Evolutionary conservation across 2,888 invertebrate genomes (phyloP).

Genomic region (Apodemia hepburni): DNA sequence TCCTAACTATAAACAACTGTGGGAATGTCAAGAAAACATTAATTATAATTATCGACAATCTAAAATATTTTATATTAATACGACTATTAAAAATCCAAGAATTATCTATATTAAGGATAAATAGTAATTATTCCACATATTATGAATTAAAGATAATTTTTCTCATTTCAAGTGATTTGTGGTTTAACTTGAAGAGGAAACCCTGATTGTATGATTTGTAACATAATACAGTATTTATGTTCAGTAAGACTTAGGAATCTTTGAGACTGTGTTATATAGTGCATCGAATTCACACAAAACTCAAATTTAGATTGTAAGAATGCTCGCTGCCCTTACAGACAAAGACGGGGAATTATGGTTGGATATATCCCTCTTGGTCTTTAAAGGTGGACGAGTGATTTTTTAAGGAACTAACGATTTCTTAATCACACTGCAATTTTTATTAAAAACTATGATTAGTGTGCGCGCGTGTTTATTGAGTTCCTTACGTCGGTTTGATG

Average conservation of each 20-base stretch:
- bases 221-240: conserved; percentile 15
- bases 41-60: too few species aligned
- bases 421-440: conserved; percentile 62
- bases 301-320: conserved; percentile 14
- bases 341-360: conserved; percentile 34
- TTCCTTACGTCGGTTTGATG: conserved; percentile 32
- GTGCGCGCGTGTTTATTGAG: conserved; percentile 42
- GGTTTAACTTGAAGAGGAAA: not conserved
- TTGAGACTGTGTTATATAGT: conserved; percentile 15
- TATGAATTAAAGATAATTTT: not conserved
- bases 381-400: conserved; percentile 45
- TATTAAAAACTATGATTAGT: conserved; percentile 68
- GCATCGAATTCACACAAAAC: conserved; percentile 15
- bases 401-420: conserved; percentile 42
- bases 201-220: conserved; percentile 9
- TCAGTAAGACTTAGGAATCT: conserved; percentile 4
- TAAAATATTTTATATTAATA: not conserved
- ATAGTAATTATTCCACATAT: not conserved
- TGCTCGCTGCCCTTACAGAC: conserved; percentile 42
- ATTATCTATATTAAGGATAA: conserved; percentile 3
- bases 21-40: not conserved
- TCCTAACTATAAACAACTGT: not conserved
- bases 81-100: not conserved
- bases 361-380: conserved; percentile 37
- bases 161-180: not conserved